These are phyloP conservation scores for Rhynchotus rufescens DNA, from an alignment of 2,797 vertebrate species.

Conservation along the genomic window DNA sequence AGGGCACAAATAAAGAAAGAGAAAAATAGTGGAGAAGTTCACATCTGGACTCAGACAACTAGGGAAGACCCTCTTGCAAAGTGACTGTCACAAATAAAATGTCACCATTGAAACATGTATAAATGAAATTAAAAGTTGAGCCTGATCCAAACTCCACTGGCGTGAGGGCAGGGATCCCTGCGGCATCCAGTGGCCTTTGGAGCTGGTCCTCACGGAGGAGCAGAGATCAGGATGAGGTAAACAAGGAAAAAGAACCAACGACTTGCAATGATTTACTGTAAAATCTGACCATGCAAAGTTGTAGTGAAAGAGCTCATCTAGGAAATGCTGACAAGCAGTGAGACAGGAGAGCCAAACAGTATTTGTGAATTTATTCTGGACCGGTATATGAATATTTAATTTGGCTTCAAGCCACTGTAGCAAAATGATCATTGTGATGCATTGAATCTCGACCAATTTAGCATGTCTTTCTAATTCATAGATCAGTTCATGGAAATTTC, in stretches of 20 bases:
- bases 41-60: neutral
- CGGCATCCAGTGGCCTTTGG: neutral
- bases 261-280: slow-evolving; percentile 56
- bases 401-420: slow-evolving; percentile 74
- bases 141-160: slow-evolving; percentile 21
- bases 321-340: slow-evolving; percentile 77
- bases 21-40: neutral
- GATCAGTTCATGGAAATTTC: slow-evolving; percentile 64
- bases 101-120: neutral
- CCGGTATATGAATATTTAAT: slow-evolving; percentile 77
- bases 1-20: neutral
- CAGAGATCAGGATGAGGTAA: slow-evolving; percentile 29
- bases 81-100: slow-evolving; percentile 16
- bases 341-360: slow-evolving; percentile 73
- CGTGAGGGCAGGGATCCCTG: neutral
- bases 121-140: neutral
- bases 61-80: neutral
- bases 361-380: slow-evolving; percentile 80
- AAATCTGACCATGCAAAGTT: slow-evolving; percentile 72
- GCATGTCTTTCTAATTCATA: slow-evolving; percentile 75
- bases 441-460: slow-evolving; percentile 76
- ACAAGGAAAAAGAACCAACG: slow-evolving; percentile 61
- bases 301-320: slow-evolving; percentile 70
- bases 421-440: slow-evolving; percentile 75
- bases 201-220: neutral